Conservation (phyloP, 2,797 vertebrate genomes). For the Ammospiza maritima region DNA sequence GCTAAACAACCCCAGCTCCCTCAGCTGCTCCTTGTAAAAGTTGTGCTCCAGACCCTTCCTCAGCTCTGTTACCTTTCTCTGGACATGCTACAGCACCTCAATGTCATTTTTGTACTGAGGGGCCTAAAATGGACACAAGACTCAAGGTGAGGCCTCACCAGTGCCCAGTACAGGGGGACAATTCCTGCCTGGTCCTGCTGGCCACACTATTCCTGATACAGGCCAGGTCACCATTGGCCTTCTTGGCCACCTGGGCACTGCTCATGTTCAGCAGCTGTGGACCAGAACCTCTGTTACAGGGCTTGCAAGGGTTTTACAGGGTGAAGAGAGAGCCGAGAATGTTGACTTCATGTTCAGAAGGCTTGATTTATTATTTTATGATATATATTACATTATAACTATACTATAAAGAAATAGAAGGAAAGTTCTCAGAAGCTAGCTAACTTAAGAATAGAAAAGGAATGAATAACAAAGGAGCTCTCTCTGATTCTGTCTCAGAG, state of each 20-base stretch:
- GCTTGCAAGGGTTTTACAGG: no score
- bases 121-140: not conserved
- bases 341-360: no score
- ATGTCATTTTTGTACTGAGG: not conserved
- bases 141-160: accelerated
- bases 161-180: accelerated
- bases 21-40: not conserved
- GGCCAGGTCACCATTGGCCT: not conserved
- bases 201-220: not conserved
- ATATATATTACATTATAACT: no score
- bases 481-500: no score
- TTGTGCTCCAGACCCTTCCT: not conserved
- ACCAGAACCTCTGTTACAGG: no score
- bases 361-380: no score
- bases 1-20: not conserved
- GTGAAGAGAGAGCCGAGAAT: no score
- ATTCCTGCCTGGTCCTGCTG: not conserved
- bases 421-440: no score
- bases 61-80: accelerated
- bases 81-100: accelerated
- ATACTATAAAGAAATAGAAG: no score
- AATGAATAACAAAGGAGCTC: no score
- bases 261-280: accelerated
- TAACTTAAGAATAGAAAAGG: no score
- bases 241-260: not conserved